Evolutionary conservation across 2,113 vertebrate genomes (phyloP).

Genomic region (Saimiri boliviensis): DNA sequence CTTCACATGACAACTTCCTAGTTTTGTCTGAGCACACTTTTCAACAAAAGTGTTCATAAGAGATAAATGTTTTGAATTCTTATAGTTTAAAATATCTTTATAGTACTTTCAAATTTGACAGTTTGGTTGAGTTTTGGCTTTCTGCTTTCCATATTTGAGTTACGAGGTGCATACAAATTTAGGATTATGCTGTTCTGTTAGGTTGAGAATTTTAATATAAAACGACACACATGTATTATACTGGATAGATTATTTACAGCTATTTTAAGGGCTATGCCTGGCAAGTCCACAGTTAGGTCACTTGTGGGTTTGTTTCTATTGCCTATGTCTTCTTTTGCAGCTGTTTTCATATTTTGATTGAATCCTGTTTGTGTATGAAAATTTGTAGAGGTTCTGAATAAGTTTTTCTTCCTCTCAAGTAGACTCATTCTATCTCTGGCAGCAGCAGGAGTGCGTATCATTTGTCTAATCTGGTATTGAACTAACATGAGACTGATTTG

Average conservation of each 20-base stretch:
- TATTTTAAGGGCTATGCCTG: neutral
- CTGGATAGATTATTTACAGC: neutral
- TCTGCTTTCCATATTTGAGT: neutral
- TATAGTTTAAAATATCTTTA: neutral
- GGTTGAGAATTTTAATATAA: neutral
- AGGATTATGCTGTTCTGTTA: neutral
- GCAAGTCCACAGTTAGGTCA: neutral
- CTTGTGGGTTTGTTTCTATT: neutral
- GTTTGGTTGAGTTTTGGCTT: neutral
- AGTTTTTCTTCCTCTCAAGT: neutral
- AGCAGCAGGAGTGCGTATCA: neutral
- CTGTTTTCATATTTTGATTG: neutral
- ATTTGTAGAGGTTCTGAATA: neutral
- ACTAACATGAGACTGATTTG: neutral
- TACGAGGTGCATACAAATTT: neutral
- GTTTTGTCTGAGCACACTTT: neutral
- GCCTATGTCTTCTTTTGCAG: neutral
- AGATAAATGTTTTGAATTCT: slow-evolving; percentile 1
- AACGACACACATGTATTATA: neutral
- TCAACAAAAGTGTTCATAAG: neutral
- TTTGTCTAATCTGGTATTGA: neutral
- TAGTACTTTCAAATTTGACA: neutral
- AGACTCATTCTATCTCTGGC: neutral
- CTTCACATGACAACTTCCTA: neutral
- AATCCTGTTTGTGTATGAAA: neutral